Evolutionary conservation across 1,140 invertebrate species (phyloP), one percentile per base, ranked within the genome.

Genomic region (Macrobrachium nipponense): DNA sequence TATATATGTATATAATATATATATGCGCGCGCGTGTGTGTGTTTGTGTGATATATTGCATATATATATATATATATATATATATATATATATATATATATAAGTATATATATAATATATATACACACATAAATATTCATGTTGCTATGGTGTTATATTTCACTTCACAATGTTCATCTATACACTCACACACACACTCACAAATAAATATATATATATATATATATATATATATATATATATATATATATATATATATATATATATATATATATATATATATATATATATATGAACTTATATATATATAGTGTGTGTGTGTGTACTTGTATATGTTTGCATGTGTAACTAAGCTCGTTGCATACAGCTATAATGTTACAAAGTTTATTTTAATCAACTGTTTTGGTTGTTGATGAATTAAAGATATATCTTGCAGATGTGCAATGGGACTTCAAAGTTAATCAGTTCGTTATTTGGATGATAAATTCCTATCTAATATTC

Each of bases 171-270:
- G n/a, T n/a, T n/a, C n/a, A n/a, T n/a, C n/a, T n/a, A n/a, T 68
- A 4, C 27, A 66, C 14, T 6, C 14, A 66, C 20, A 66, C 20
- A 66, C 20, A 66, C 14, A 66, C 20, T 6, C 20, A 23, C 5
- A 66, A 6, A 66, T 66, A 66, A 5, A 66, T 66, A 66, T 66
- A 66, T 66, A 66, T 66, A 66, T 66, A 66, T 66, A 66, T 66
- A 66, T 27, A 66, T 66, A 66, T 66, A 66, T 66, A 66, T 66
- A 66, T 66, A 66, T 68, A 68, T 68, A 17, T 68, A 68, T 20
- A 68, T 66, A 66, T 8, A 66, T 17, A 66, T 66, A 66, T 66
- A 66, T 66, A 11, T 66, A 17, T 17, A 66, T 17, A 66, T 17
- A 11, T 17, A 66, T 66, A 66, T 66, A 66, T 66, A 66, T 66